phyloP scores from a whole-genome alignment of 2,888 invertebrate species.

The Julus scanicus region DNA sequence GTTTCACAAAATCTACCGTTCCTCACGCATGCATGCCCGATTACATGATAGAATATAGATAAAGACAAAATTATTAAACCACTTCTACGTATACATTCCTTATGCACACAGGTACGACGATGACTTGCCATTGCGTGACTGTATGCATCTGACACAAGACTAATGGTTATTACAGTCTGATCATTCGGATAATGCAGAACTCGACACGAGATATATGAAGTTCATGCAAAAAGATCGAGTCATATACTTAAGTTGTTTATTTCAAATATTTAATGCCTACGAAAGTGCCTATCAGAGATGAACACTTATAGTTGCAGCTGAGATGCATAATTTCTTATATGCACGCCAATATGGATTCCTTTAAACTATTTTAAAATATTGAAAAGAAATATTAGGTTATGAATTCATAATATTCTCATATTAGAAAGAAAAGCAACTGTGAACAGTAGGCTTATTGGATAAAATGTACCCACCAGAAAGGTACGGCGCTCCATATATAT shows the following conservation, averaged over 20 bases:
- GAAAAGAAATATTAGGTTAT: too few relatives aligned
- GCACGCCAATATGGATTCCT: too few relatives aligned
- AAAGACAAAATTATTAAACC: not conserved
- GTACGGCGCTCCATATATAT: too few relatives aligned
- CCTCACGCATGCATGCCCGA: not conserved
- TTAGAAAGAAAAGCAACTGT: too few relatives aligned
- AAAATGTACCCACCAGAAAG: too few relatives aligned
- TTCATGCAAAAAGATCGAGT: conserved; percentile 11
- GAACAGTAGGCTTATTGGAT: too few relatives aligned
- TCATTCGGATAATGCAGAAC: not conserved
- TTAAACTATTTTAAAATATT: too few relatives aligned
- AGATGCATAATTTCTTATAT: too few relatives aligned
- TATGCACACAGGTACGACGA: not conserved
- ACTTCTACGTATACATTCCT: not conserved
- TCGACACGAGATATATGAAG: not conserved
- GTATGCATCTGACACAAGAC: not conserved
- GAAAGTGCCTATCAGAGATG: not conserved
- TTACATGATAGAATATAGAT: not conserved
- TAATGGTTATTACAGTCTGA: conserved; percentile 3
- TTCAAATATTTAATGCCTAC: not conserved
- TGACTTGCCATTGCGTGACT: not conserved
- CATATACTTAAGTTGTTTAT: not conserved
- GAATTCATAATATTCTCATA: too few relatives aligned
- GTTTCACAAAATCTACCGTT: not conserved
- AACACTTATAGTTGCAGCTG: not conserved